phyloP scores from a whole-genome alignment of 2,797 vertebrate species.

The Holocentrus rufus region DNA sequence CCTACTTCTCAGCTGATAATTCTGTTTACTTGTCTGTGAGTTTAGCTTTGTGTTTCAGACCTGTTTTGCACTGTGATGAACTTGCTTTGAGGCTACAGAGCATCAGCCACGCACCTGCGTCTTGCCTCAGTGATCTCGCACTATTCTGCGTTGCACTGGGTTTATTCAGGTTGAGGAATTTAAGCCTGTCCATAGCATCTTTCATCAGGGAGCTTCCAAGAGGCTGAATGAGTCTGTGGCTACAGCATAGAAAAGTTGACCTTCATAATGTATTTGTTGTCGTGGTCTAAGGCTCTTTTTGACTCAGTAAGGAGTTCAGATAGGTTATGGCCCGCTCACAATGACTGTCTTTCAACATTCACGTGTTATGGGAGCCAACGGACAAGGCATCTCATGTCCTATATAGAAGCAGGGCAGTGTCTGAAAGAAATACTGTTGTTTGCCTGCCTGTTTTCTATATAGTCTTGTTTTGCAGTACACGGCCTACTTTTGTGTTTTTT shows the following conservation, averaged over 20 bases:
- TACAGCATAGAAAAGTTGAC: constrained; percentile 1
- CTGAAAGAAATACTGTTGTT: background rate
- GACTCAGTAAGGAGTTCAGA: background rate
- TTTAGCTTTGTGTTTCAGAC: constrained; percentile 7
- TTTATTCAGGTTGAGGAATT: constrained; percentile 1
- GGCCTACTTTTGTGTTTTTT: background rate
- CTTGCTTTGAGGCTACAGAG: constrained; percentile 58
- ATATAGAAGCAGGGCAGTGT: background rate
- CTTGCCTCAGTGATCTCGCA: background rate
- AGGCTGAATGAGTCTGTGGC: background rate
- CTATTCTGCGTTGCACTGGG: constrained; percentile 9
- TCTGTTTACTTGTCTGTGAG: constrained; percentile 28
- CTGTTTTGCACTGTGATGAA: constrained; percentile 17
- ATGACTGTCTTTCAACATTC: background rate
- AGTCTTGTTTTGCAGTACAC: background rate
- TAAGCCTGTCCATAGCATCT: background rate
- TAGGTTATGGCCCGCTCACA: background rate
- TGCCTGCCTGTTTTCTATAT: background rate
- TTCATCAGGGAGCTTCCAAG: background rate
- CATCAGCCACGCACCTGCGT: constrained; percentile 61
- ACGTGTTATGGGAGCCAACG: constrained; percentile 1
- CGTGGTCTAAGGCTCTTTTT: background rate
- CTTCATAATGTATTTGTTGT: constrained; percentile 12
- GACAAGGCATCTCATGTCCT: constrained; percentile 10
- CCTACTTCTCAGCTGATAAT: constrained; percentile 17